phyloP scores from a whole-genome alignment of 2,888 invertebrate species.

The Choristoneura rosaceana region DNA sequence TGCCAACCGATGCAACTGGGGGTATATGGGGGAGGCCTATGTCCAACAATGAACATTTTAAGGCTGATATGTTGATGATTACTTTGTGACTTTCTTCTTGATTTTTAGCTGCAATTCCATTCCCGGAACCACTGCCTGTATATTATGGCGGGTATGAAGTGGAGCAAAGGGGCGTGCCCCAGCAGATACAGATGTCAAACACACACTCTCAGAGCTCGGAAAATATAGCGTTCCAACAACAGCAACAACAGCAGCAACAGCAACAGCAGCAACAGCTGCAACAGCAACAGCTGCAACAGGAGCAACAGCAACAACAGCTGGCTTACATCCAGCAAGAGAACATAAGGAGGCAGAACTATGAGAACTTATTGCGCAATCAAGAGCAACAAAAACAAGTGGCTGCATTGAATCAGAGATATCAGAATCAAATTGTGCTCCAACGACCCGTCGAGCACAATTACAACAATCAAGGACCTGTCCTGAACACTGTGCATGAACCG shows the following conservation, averaged over 20 bases:
- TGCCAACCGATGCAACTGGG: no score
- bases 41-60: no score
- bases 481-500: conserved; percentile 27
- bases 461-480: conserved; percentile 21
- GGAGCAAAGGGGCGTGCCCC: conserved; percentile 20
- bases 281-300: conserved; percentile 3
- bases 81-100: neutral
- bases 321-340: conserved; percentile 29
- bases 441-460: conserved; percentile 12
- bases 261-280: conserved; percentile 21
- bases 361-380: conserved; percentile 24
- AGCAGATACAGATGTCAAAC: conserved; percentile 12
- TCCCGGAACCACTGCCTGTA: conserved; percentile 30
- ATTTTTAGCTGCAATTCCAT: conserved; percentile 42
- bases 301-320: conserved; percentile 22
- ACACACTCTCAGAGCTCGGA: conserved; percentile 43
- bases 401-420: conserved; percentile 24
- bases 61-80: no score
- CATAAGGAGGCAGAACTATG: conserved; percentile 37
- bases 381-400: conserved; percentile 14
- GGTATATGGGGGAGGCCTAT: no score
- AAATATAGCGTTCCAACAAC: conserved; percentile 17
- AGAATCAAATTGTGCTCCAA: conserved; percentile 11
- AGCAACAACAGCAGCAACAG: conserved; percentile 4
- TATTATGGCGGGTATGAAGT: conserved; percentile 23